Evolutionary conservation across 2,113 vertebrate genomes (phyloP).

Genomic region (Laticauda laticaudata): DNA sequence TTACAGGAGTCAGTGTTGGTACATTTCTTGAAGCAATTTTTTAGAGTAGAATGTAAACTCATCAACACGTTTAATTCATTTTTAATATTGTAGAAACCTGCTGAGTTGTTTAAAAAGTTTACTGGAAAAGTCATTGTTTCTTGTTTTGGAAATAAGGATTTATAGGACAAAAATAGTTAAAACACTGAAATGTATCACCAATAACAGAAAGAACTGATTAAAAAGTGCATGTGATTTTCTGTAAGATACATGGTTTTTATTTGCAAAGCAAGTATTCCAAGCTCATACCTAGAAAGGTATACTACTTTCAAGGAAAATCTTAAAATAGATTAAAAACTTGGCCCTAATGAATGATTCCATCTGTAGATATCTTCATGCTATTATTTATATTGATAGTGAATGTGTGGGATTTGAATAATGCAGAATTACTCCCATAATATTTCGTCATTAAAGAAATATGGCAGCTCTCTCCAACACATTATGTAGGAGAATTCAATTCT

Average conservation of each 20-base stretch:
- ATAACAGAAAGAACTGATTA: constrained; percentile 13
- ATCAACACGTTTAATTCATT: constrained; percentile 62
- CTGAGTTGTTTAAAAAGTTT: constrained; percentile 27
- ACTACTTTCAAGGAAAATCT: constrained; percentile 8
- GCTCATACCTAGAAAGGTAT: rapidly evolving
- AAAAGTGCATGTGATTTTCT: constrained; percentile 21
- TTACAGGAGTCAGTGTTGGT: constrained; percentile 4
- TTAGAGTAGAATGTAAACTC: constrained; percentile 30
- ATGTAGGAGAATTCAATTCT: neutral
- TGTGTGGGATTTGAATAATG: neutral
- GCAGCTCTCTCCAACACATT: neutral
- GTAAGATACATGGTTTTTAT: constrained; percentile 1
- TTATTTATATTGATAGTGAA: neutral
- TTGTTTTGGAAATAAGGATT: constrained; percentile 27
- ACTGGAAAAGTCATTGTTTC: constrained; percentile 23
- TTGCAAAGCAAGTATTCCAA: neutral
- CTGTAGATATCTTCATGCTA: neutral
- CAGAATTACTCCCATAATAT: neutral
- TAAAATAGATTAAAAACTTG: neutral
- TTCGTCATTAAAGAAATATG: neutral
- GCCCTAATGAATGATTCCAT: neutral
- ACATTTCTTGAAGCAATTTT: constrained; percentile 51
- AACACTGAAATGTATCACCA: constrained; percentile 10
- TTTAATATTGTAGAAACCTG: constrained; percentile 55
- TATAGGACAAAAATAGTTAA: constrained; percentile 4